phyloP scores from a whole-genome alignment of 2,797 vertebrate species.

The Pogonophryne albipinna region DNA sequence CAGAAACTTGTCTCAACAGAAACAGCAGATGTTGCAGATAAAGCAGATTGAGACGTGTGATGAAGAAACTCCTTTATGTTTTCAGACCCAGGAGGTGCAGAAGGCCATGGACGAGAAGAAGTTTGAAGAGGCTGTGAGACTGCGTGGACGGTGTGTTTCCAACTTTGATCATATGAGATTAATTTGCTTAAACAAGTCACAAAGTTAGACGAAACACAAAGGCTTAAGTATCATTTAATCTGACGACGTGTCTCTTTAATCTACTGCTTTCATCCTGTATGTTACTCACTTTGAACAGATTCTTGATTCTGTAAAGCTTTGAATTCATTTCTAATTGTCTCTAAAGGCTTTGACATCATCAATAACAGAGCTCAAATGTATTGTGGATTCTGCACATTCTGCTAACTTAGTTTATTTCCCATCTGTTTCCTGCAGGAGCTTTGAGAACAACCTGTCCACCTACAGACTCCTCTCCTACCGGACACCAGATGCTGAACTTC shows the following conservation, averaged over 20 bases:
- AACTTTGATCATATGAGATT: neutral
- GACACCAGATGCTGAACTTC: conserved; percentile 85
- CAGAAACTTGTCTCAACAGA: neutral
- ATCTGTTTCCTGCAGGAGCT: conserved; percentile 87
- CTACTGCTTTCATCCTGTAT: too few species aligned
- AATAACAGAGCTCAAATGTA: neutral
- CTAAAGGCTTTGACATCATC: neutral
- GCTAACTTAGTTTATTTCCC: conserved; percentile 21
- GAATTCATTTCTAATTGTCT: conserved; percentile 6
- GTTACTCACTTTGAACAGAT: too few species aligned
- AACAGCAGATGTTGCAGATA: too few species aligned
- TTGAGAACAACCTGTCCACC: conserved; percentile 93
- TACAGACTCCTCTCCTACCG: conserved; percentile 93
- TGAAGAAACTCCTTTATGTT: conserved; percentile 2
- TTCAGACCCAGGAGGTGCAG: conserved; percentile 96
- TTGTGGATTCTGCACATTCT: neutral
- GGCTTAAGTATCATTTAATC: neutral
- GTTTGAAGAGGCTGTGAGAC: conserved; percentile 92
- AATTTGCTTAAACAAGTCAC: neutral
- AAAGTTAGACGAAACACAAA: neutral
- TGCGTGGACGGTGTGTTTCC: conserved; percentile 90
- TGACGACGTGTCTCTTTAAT: too few species aligned
- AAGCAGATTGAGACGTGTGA: neutral
- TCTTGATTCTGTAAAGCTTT: neutral
- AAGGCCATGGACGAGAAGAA: conserved; percentile 97